Percentiles rank a stretch among this genome's conserved stretches.
phyloP scores from a whole-genome alignment of 2,888 invertebrate species.

The Coleophora deauratella region DNA sequence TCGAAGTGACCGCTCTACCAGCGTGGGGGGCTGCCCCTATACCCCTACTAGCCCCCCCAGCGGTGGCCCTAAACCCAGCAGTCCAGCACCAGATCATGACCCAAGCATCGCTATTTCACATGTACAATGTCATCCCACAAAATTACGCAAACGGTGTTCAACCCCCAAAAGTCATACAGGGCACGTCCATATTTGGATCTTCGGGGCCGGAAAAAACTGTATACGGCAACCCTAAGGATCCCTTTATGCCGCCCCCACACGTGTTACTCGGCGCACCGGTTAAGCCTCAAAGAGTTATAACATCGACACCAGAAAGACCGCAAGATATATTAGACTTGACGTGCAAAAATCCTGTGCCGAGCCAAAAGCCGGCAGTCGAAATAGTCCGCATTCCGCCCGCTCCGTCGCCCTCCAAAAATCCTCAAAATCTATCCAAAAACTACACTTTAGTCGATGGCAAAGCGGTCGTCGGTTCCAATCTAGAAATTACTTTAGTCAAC shows the following conservation, averaged over 20 bases:
- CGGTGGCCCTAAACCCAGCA: slow-evolving; percentile 45
- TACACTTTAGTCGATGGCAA: slow-evolving; percentile 56
- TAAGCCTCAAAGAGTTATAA: slow-evolving; percentile 33
- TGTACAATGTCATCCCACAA: slow-evolving; percentile 52
- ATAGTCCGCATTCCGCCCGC: slow-evolving; percentile 68
- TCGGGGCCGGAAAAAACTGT: slow-evolving; percentile 74
- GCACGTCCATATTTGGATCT: slow-evolving; percentile 77
- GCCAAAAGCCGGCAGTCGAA: slow-evolving; percentile 65
- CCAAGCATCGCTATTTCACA: slow-evolving; percentile 60
- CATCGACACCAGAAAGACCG: slow-evolving; percentile 35
- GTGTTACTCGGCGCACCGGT: slow-evolving; percentile 58
- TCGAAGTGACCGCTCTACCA: slow-evolving; percentile 82
- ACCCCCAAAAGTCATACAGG: slow-evolving; percentile 76
- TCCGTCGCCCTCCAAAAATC: slow-evolving; percentile 51
- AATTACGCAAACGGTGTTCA: slow-evolving; percentile 38
- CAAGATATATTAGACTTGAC: slow-evolving; percentile 79
- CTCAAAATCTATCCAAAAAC: slow-evolving; percentile 64
- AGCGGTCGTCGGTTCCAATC: slow-evolving; percentile 74
- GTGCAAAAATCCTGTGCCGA: slow-evolving; percentile 52
- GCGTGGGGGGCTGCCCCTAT: slow-evolving; percentile 20
- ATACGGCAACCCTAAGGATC: slow-evolving; percentile 83
- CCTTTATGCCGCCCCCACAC: slow-evolving; percentile 72
- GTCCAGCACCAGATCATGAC: slow-evolving; percentile 64
- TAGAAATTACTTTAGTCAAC: slow-evolving; percentile 81
- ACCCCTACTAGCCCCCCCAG: slow-evolving; percentile 25